Evolutionary conservation across 2,113 vertebrate species (phyloP).

Genomic region (Megaleporinus macrocephalus): DNA sequence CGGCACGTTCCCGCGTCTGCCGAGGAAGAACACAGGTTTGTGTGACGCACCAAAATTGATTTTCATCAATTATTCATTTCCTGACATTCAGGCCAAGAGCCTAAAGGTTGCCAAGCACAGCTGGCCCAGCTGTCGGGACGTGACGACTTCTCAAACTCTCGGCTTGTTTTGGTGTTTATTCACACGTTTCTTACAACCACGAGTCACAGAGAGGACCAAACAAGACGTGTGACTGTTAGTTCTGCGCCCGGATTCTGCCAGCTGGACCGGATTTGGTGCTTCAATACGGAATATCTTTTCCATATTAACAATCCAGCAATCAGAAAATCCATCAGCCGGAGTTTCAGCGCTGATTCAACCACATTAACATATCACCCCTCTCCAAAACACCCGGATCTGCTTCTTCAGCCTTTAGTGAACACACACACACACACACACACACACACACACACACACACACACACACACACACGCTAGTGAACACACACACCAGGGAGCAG

Average conservation of each 20-base stretch:
- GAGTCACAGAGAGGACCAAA: too few relatives aligned
- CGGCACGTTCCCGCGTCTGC: background rate
- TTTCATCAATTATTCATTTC: constrained; percentile 9
- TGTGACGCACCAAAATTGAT: background rate
- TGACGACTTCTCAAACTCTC: background rate
- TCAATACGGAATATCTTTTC: too few relatives aligned
- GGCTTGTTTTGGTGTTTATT: background rate
- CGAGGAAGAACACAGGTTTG: background rate
- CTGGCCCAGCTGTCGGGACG: background rate
- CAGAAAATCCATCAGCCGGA: too few relatives aligned
- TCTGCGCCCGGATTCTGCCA: too few relatives aligned
- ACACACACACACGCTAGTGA: background rate
- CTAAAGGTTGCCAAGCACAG: constrained; percentile 6
- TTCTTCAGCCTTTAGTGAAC: too few relatives aligned
- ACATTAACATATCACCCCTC: too few relatives aligned
- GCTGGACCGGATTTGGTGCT: too few relatives aligned
- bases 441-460: constrained; percentile 3
- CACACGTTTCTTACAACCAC: too few relatives aligned
- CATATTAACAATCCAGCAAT: too few relatives aligned
- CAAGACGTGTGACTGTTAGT: too few relatives aligned
- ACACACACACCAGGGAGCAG: background rate
- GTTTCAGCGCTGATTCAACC: too few relatives aligned
- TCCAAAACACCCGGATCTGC: too few relatives aligned
- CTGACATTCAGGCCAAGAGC: background rate
- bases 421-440: background rate